Evolutionary conservation across 2,113 vertebrate species (phyloP), one percentile per base, ranked within the genome.

Genomic region (Caretta caretta): DNA sequence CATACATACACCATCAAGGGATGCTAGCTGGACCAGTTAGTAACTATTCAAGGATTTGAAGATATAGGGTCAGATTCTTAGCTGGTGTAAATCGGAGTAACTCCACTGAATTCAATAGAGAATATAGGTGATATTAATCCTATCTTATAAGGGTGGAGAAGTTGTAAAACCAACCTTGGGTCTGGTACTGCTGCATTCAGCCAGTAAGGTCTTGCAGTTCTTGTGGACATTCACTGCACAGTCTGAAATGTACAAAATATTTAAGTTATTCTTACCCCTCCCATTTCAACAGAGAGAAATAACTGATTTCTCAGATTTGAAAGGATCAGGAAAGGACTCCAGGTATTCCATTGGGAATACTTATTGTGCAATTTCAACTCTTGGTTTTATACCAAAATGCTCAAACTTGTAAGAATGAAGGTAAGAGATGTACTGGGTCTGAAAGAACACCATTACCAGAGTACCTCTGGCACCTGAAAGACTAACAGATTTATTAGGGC

Each of bases 201-300:
- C 97, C 96, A 99, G 97, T 84, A 99, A 98, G 93, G 93, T 98
- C 98, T 96, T 99, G 97, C 99, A 99, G 98, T 97, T 99, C 98
- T 99, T 99, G 97, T 99, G 99, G 97, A 99, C 99, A 80, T 99
- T 99, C 95, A 99, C 99, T 38, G 98, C 98, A 94, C 99, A 99
- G 93, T 99, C 99, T 99, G 98, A 83, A 97, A 96, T 46, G 89
- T 42, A 92, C 53, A 57, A 51, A 27, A 81, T 14, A 38, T 48
- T 82, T 35, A 57, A 78, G 62, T 92, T 91, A 92, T 49, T 90
- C 81, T 65, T 27, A n/a, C 56, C 6, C 13, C 75, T 78, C 48
- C 42, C 29, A 3, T 4, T 12, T 1, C 59, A 46, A 57, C 50
- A 82, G 46, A 96, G 49, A 49, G 29, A 92, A 6, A 72, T 2